phyloP scores from a whole-genome alignment of 1,140 invertebrate species.

The Drosophila pruinosa region DNA sequence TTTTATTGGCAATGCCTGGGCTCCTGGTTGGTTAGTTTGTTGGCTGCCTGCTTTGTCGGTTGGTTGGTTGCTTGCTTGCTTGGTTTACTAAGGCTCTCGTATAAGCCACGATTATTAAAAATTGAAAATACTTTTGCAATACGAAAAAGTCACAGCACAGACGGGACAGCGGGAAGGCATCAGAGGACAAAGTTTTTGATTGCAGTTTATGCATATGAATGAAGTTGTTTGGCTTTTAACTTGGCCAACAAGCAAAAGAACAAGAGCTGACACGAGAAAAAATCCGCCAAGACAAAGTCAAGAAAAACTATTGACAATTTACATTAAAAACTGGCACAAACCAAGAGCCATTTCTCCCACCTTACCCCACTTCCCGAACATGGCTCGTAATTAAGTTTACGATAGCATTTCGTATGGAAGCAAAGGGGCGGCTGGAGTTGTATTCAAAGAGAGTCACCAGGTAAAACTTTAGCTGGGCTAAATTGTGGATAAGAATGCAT shows the following conservation, averaged over 20 bases:
- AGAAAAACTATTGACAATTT: conserved; percentile 54
- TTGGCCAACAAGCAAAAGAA: conserved; percentile 45
- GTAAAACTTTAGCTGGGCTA: conserved; percentile 62
- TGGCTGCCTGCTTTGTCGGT: neutral
- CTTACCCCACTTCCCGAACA: neutral
- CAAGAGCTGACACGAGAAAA: neutral
- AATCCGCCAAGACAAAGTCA: neutral
- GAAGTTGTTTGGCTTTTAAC: conserved; percentile 63
- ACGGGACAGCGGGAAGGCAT: neutral
- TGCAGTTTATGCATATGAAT: conserved; percentile 75
- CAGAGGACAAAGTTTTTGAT: conserved; percentile 46
- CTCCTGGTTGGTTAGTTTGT: neutral
- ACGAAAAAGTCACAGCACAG: conserved; percentile 2
- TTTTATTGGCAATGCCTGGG: conserved; percentile 16
- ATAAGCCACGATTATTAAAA: conserved; percentile 77
- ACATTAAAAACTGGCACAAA: conserved; percentile 52
- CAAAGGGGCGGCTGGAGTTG: neutral
- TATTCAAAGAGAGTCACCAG: conserved; percentile 10
- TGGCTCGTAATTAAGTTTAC: conserved; percentile 57
- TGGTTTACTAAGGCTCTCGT: conserved; percentile 1
- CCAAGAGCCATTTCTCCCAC: conserved; percentile 12
- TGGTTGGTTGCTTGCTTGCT: neutral
- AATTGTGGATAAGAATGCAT: conserved; percentile 75
- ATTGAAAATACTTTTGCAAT: conserved; percentile 60
- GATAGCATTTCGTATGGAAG: conserved; percentile 2